Evolutionary conservation across 2,888 invertebrate genomes (phyloP).

Genomic region (Heliconius hortense): DNA sequence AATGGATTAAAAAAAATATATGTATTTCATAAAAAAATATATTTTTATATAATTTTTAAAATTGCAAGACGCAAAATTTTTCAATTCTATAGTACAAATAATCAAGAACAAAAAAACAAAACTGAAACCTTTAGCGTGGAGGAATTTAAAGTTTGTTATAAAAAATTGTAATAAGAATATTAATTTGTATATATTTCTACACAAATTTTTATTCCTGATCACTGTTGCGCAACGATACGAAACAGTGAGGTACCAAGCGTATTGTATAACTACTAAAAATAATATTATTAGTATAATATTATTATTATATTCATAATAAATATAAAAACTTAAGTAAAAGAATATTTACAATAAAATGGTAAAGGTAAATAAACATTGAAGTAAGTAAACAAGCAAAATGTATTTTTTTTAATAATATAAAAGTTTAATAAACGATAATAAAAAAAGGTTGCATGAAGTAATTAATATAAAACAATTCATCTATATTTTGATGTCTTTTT

Average conservation of each 20-base stretch:
- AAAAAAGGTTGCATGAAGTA: no score
- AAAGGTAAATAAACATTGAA: background rate
- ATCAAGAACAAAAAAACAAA: background rate
- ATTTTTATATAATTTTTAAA: background rate
- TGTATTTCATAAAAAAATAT: no score
- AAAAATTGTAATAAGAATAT: conserved; percentile 15
- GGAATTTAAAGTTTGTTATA: background rate
- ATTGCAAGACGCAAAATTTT: background rate
- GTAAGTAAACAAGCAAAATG: no score
- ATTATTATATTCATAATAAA: conserved; percentile 15
- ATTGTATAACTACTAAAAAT: conserved; percentile 47
- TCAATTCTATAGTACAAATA: no score
- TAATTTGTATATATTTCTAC: conserved; percentile 51
- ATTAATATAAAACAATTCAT: no score
- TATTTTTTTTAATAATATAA: no score
- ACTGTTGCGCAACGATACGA: conserved; percentile 65
- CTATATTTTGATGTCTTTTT: no score
- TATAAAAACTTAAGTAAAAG: background rate
- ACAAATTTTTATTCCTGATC: conserved; percentile 56
- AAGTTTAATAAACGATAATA: no score
- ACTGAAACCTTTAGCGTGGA: background rate
- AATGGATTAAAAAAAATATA: no score
- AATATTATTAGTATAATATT: conserved; percentile 59
- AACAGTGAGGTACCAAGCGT: conserved; percentile 30
- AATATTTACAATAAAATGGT: background rate